Evolutionary conservation across 2,888 invertebrate genomes (phyloP), one percentile per base, ranked within the genome.

Genomic region (Graphium colonna): DNA sequence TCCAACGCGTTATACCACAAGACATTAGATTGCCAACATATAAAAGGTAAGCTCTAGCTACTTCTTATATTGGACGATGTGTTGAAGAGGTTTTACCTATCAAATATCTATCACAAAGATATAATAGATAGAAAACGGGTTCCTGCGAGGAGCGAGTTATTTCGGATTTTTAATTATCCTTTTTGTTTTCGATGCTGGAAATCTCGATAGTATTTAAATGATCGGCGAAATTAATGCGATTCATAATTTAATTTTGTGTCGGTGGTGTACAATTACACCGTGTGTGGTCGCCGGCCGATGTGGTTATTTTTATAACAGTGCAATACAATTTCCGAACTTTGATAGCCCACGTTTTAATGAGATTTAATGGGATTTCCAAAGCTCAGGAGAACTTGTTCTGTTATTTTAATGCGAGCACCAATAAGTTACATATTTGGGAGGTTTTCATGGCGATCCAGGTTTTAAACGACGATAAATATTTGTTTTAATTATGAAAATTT

Each of bases 231-330:
- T 33, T 38, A 12, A 41, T 33, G 12, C 17, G n/a, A 42, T 42
- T 33, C 17, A 21, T 42, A 46, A 46, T 52, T 52, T 46, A 39
- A 13, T 46, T n/a, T 43, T 3, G 26, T 21, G 38, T 13, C 8
- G 17, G 36, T n/a, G 16, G 36, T 17, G 47, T 42, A 43, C 47
- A 47, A 52, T 47, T 52, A 26, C 47, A 17, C 42, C 12, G 47
- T 52, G 52, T 52, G 52, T 52, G 52, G 52, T 42, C 52, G 52
- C 36, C 52, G 15, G 13, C 5, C 5, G 42, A 17, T 17, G 46
- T 47, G 7, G 38, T 13, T 26, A 16, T 41, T 45, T 52, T 52
- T 52, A 47, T 28, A 41, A 26, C 13, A 36, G 10, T 44, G 12
- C 16, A 26, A 47, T 52, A 42, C 8, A 28, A 13, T 18, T 45